A percentile compares a stretch with the other conserved stretches of the same genome.
These are phyloP conservation scores for Apocrypta bakeri DNA, from an alignment of 1,140 invertebrate species.

Conservation along the genomic window DNA sequence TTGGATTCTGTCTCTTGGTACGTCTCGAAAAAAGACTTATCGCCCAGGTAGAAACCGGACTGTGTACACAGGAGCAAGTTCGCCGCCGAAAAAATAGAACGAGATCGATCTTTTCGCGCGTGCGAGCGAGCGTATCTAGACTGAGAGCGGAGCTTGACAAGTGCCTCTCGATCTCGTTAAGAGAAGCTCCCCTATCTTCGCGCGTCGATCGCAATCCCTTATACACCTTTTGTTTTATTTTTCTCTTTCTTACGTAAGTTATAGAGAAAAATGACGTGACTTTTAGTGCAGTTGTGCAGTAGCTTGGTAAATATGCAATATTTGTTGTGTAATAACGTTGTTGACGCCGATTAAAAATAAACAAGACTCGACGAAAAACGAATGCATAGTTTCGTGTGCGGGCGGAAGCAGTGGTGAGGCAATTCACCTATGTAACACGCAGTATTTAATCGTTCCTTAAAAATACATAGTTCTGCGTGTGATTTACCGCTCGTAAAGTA, in stretches of 20 bases:
- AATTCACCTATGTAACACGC: background rate
- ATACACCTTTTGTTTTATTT: too few relatives aligned
- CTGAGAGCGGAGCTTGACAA: background rate
- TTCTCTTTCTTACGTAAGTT: too few relatives aligned
- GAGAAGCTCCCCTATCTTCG: background rate
- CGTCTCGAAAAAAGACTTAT: slow-evolving; percentile 40
- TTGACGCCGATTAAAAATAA: background rate
- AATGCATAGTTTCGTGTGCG: slow-evolving; percentile 15
- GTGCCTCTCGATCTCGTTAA: slow-evolving; percentile 32
- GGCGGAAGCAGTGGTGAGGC: background rate
- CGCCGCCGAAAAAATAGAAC: slow-evolving; percentile 48
- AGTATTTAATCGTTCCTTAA: background rate
- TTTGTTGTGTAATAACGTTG: background rate
- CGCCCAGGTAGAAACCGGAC: slow-evolving; percentile 36
- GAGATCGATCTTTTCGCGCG: slow-evolving; percentile 35
- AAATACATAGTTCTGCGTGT: slow-evolving; percentile 1
- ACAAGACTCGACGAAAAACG: background rate
- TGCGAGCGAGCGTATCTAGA: background rate
- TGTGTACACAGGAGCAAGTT: slow-evolving; percentile 51
- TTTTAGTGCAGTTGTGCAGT: too few relatives aligned
- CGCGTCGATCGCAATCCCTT: background rate
- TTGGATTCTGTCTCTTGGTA: slow-evolving; percentile 16
- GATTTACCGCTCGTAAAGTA: slow-evolving; percentile 32
- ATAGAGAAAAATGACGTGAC: background rate
- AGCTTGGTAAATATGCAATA: background rate